These are phyloP conservation scores for Troilus luridus DNA, from an alignment of 2,888 invertebrate genomes.

Conservation along the genomic window DNA sequence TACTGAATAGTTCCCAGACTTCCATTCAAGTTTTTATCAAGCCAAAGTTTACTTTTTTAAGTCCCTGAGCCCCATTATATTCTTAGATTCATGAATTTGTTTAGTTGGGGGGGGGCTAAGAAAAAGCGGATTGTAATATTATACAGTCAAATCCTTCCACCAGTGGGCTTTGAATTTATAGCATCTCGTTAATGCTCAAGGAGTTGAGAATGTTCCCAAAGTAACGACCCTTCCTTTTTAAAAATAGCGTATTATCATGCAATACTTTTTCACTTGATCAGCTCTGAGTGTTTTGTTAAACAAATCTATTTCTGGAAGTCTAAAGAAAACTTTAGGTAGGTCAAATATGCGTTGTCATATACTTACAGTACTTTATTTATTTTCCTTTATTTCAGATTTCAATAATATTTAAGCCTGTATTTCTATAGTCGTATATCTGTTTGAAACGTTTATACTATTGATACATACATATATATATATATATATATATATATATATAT, in stretches of 20 bases:
- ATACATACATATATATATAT: too few species aligned
- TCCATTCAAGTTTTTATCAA: not conserved
- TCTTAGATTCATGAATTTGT: not conserved
- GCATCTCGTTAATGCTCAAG: not conserved
- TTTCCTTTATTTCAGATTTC: too few species aligned
- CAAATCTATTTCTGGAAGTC: too few species aligned
- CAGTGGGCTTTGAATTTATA: slow-evolving; percentile 3
- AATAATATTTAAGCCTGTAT: too few species aligned
- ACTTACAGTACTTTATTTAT: too few species aligned
- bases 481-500: too few species aligned
- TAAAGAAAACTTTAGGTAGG: too few species aligned
- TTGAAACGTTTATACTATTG: too few species aligned
- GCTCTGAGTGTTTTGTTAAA: not conserved
- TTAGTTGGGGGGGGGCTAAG: not conserved
- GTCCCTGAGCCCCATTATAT: not conserved
- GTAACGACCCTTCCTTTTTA: not conserved
- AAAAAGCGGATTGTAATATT: slow-evolving; percentile 3
- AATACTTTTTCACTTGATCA: not conserved
- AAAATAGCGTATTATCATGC: not conserved
- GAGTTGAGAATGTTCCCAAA: not conserved
- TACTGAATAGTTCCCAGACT: not conserved
- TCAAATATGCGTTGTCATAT: too few species aligned
- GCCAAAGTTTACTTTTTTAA: not conserved
- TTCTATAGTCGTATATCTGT: too few species aligned
- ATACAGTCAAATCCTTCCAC: not conserved